phyloP scores from a whole-genome alignment of 2,113 vertebrate genomes.

The Grallaria varia region DNA sequence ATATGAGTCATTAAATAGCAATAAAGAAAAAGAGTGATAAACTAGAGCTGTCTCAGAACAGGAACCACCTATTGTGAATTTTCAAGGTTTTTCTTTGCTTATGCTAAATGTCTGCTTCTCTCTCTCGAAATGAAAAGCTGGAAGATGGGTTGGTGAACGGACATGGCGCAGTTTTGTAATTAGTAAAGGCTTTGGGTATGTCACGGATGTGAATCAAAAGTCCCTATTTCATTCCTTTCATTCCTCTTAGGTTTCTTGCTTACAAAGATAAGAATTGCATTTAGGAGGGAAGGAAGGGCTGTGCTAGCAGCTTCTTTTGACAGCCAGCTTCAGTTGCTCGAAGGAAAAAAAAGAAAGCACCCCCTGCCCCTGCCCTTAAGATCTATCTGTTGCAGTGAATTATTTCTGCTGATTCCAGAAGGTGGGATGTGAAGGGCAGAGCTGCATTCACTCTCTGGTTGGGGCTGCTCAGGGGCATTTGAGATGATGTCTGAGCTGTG shows the following conservation, averaged over 20 bases:
- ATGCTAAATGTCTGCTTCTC: neutral
- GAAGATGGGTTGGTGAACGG: neutral
- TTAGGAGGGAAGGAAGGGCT: neutral
- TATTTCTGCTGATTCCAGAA: neutral
- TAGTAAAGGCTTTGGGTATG: neutral
- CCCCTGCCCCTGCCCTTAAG: rapidly evolving
- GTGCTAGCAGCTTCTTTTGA: neutral
- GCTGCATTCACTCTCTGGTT: neutral
- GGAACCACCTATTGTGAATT: conserved; percentile 5
- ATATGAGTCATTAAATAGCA: conserved; percentile 49
- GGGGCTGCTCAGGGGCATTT: neutral
- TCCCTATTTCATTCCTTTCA: neutral
- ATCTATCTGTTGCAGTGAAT: neutral
- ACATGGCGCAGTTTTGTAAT: neutral
- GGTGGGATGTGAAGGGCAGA: neutral
- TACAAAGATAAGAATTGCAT: neutral
- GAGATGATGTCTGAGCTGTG: neutral
- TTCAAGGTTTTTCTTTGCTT: neutral
- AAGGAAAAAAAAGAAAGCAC: neutral
- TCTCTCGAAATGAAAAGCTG: neutral
- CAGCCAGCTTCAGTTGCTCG: neutral
- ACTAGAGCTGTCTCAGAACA: neutral
- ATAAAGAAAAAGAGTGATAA: conserved; percentile 12
- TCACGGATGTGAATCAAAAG: neutral
- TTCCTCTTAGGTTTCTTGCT: neutral